Conservation (phyloP, 2,113 vertebrate species). For the Callaeas wilsoni region DNA sequence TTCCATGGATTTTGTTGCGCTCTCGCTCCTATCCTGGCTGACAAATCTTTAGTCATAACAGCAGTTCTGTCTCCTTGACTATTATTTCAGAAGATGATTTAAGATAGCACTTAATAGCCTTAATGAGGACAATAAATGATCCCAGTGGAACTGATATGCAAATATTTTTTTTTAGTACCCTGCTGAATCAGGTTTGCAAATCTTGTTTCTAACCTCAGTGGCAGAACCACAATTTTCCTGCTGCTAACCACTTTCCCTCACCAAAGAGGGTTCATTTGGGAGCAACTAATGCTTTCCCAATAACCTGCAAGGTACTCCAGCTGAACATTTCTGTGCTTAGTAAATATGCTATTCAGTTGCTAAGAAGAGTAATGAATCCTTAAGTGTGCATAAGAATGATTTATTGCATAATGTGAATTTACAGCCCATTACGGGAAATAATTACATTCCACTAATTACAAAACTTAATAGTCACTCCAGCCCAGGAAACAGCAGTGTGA, state of each 20-base stretch:
- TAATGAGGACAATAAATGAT: slow-evolving; percentile 13
- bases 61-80: background rate
- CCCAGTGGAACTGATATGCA: background rate
- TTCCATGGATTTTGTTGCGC: background rate
- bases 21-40: background rate
- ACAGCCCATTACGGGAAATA: slow-evolving; percentile 25
- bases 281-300: background rate
- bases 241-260: background rate
- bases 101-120: background rate
- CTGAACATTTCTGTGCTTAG: background rate
- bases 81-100: background rate
- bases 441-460: slow-evolving; percentile 49
- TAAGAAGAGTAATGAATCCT: slow-evolving; percentile 41
- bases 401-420: slow-evolving; percentile 45
- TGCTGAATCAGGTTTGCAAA: background rate
- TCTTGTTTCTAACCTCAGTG: background rate
- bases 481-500: background rate
- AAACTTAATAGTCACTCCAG: slow-evolving; percentile 35
- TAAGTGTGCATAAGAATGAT: slow-evolving; percentile 46
- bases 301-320: background rate
- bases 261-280: background rate
- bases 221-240: background rate
- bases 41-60: background rate
- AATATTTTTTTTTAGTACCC: background rate
- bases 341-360: slow-evolving; percentile 9